phyloP scores from a whole-genome alignment of 2,888 invertebrate genomes.

The Xylophagus ater region DNA sequence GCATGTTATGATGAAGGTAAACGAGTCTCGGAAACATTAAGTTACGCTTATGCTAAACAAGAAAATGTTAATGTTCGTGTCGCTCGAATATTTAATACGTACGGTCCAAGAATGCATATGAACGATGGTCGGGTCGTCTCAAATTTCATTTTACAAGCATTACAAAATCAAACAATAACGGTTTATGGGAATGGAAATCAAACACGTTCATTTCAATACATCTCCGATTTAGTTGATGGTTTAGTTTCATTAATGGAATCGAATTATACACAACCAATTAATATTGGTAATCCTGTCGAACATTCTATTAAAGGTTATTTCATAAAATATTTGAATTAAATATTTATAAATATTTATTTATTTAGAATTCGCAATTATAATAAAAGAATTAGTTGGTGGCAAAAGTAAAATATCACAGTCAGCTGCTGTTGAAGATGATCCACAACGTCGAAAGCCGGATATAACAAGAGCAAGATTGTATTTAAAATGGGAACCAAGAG shows the following conservation, averaged over 20 bases:
- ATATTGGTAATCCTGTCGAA: slow-evolving; percentile 96
- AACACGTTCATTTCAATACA: slow-evolving; percentile 96
- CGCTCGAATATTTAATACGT: slow-evolving; percentile 97
- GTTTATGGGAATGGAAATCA: slow-evolving; percentile 84
- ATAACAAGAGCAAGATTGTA: slow-evolving; percentile 76
- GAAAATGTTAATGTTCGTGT: slow-evolving; percentile 91
- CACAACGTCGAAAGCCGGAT: slow-evolving; percentile 86
- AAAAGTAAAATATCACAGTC: slow-evolving; percentile 71
- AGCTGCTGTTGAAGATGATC: slow-evolving; percentile 91
- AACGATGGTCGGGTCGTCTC: slow-evolving; percentile 97
- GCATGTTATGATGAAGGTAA: slow-evolving; percentile 99
- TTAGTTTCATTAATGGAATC: slow-evolving; percentile 85
- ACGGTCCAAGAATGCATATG: slow-evolving; percentile 98
- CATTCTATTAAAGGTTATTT: slow-evolving; percentile 76
- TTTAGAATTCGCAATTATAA: slow-evolving; percentile 76
- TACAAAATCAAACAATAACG: slow-evolving; percentile 89
- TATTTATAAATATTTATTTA: slow-evolving; percentile 18
- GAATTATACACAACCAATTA: slow-evolving; percentile 86
- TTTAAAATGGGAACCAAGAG: slow-evolving; percentile 87
- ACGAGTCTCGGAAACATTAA: slow-evolving; percentile 88
- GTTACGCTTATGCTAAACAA: slow-evolving; percentile 94
- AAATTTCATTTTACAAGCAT: slow-evolving; percentile 94
- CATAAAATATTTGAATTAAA: slow-evolving; percentile 3
- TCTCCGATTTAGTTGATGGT: slow-evolving; percentile 93
- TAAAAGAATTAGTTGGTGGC: slow-evolving; percentile 75